Conservation (phyloP, 2,797 vertebrate genomes). For the Neosilurus mollespiculum region DNA sequence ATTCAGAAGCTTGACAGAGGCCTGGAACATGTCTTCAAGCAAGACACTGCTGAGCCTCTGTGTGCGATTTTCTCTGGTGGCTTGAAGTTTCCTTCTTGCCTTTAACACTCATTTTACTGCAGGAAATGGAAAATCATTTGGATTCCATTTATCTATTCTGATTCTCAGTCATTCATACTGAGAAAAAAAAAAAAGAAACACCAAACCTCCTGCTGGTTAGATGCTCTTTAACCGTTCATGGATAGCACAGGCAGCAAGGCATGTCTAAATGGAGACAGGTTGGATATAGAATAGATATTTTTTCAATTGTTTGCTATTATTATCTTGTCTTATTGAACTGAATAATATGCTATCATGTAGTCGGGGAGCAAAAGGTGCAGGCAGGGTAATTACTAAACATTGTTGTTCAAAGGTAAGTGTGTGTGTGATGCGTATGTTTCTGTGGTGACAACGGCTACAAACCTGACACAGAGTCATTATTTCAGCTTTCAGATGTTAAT, state of each 20-base stretch:
- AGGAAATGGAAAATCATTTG: background rate
- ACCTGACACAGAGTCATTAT: background rate
- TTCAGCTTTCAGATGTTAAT: background rate
- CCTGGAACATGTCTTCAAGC: background rate
- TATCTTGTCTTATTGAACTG: background rate
- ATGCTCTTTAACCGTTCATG: background rate
- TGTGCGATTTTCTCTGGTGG: conserved; percentile 8
- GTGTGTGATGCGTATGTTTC: background rate
- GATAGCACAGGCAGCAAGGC: background rate
- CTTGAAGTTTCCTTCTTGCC: background rate
- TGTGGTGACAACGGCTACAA: background rate
- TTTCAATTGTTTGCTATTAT: conserved; percentile 5
- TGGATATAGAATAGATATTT: conserved; percentile 8
- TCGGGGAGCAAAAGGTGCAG: background rate
- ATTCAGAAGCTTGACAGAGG: conserved; percentile 5
- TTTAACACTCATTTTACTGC: background rate
- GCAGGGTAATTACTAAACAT: background rate
- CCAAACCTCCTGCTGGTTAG: background rate
- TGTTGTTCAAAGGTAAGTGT: background rate
- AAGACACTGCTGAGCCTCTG: background rate
- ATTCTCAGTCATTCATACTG: background rate
- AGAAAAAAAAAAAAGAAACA: background rate
- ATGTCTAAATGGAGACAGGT: background rate
- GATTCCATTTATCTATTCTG: background rate
- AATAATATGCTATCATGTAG: conserved; percentile 1